Percentiles rank a stretch among this genome's conserved stretches.
These are phyloP conservation scores for Nudaria mundana DNA, from an alignment of 2,888 invertebrate species.

Conservation along the genomic window DNA sequence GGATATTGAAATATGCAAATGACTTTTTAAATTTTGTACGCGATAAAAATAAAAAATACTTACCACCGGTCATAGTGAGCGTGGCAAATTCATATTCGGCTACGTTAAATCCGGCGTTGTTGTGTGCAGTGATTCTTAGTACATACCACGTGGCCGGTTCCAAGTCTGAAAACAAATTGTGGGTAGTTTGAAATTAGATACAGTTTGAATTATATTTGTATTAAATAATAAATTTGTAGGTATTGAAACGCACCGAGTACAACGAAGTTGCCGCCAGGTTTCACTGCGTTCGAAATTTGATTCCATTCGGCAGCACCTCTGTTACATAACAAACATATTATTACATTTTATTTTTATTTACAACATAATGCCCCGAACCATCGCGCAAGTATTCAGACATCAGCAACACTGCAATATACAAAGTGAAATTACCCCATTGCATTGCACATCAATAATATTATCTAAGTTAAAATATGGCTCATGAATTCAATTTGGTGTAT, in stretches of 20 bases:
- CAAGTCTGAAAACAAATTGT: slow-evolving; percentile 78
- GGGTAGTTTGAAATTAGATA: neutral
- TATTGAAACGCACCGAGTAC: slow-evolving; percentile 79
- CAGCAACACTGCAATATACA: too few species aligned
- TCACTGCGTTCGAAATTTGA: slow-evolving; percentile 95
- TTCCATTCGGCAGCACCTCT: slow-evolving; percentile 95
- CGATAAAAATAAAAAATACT: slow-evolving; percentile 41
- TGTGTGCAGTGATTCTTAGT: slow-evolving; percentile 94
- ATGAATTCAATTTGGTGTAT: too few species aligned
- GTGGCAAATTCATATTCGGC: slow-evolving; percentile 98
- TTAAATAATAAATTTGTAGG: neutral
- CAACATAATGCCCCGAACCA: too few species aligned
- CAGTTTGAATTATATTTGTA: neutral
- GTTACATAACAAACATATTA: slow-evolving; percentile 16
- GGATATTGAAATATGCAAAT: slow-evolving; percentile 19
- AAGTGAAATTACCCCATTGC: too few species aligned
- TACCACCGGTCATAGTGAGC: slow-evolving; percentile 96
- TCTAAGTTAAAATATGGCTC: too few species aligned
- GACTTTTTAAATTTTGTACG: neutral
- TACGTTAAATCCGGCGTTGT: slow-evolving; percentile 97
- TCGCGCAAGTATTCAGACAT: too few species aligned
- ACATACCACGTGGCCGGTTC: slow-evolving; percentile 97
- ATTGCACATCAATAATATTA: too few species aligned
- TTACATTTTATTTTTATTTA: neutral
- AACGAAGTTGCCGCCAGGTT: slow-evolving; percentile 94